A percentile compares a stretch with the other conserved stretches of the same genome.
These are phyloP conservation scores for Psilanteris sp. DNA, from an alignment of 1,140 invertebrate species.

Conservation along the genomic window DNA sequence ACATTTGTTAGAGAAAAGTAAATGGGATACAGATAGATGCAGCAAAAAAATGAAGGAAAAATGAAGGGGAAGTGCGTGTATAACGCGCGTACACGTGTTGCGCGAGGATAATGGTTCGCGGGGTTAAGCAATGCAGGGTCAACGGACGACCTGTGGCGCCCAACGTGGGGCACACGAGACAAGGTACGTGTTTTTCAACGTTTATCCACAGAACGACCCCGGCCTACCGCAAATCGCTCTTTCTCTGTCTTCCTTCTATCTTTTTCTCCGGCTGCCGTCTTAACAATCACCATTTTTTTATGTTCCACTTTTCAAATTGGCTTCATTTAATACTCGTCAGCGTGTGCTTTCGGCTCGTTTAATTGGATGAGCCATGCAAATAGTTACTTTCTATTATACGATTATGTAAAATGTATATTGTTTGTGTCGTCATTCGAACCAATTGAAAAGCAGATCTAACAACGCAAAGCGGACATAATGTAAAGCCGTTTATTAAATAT, in stretches of 20 bases:
- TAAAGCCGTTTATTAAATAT: too few species aligned
- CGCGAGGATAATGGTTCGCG: slow-evolving; percentile 61
- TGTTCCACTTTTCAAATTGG: too few species aligned
- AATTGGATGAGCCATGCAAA: too few species aligned
- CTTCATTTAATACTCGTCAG: too few species aligned
- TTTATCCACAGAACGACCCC: slow-evolving; percentile 53
- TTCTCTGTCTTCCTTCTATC: slow-evolving; percentile 2
- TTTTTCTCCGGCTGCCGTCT: slow-evolving; percentile 10
- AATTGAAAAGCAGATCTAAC: too few species aligned
- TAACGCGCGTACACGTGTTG: slow-evolving; percentile 58
- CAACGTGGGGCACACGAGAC: slow-evolving; percentile 30
- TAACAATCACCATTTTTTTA: too few species aligned
- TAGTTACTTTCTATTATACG: too few species aligned
- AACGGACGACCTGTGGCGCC: slow-evolving; percentile 62
- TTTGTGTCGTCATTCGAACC: too few species aligned
- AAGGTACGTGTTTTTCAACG: slow-evolving; percentile 52
- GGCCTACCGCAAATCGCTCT: slow-evolving; percentile 61
- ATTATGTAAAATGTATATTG: too few species aligned
- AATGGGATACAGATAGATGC: slow-evolving; percentile 33
- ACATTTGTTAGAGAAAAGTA: slow-evolving; percentile 3
- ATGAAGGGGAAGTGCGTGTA: slow-evolving; percentile 29
- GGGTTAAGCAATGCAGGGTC: slow-evolving; percentile 65
- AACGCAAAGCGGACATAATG: too few species aligned
- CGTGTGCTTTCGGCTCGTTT: too few species aligned
- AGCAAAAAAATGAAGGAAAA: slow-evolving; percentile 8